Base-by-base conservation (phyloP, 2,113 vertebrate genomes). In the Paratilapia polleni region DNA sequence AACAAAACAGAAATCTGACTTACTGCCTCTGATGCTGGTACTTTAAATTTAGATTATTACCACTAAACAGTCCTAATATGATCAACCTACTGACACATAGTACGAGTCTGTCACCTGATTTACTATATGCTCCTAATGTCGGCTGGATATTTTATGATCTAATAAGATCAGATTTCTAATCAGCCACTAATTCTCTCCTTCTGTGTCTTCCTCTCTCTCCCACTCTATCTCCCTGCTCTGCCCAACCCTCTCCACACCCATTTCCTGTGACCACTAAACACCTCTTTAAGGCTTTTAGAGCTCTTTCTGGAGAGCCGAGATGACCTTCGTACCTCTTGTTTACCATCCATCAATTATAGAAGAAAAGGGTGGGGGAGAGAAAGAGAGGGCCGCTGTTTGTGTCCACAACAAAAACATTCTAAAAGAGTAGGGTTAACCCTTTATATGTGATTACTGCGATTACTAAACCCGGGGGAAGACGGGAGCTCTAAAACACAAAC, bases 201-300 rank as follows among this genome's bases (percentile, higher is more conserved):
- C 17, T 5, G 2, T 15, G 20, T 73, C 47, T 83, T 10, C 20
- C 64, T 80, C 28, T 82, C 73, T 82, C n/a, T 74, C 54, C 70
- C 52, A 19, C 17, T 64, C n/a, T 61, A 6, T 38, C 76, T 68
- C 83, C 78, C 60, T 24, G 17, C 82, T 74, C 77, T 57, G 41
- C 82, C 78, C 82, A 61, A 83, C 62, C 56, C 43, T 88, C 83
- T 70, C 76, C 75, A 74, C 73, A 66, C 66, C 79, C 86, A 93
- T 93, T 93, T 93, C 91, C 93, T 88, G 79, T 86, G 88, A 85
- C 92, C 91, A 89, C 90, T 93, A 91, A 94, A 91, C 86, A 90
- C 89, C 80, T 94, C 87, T 90, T 90, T 89, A 88, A 76, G 62
- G 92, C 93, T 93, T 89, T 95, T 86, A 94, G 87, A 70, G 80